Evolutionary conservation across 2,113 vertebrate genomes (phyloP).

Genomic region (Columba janthina): DNA sequence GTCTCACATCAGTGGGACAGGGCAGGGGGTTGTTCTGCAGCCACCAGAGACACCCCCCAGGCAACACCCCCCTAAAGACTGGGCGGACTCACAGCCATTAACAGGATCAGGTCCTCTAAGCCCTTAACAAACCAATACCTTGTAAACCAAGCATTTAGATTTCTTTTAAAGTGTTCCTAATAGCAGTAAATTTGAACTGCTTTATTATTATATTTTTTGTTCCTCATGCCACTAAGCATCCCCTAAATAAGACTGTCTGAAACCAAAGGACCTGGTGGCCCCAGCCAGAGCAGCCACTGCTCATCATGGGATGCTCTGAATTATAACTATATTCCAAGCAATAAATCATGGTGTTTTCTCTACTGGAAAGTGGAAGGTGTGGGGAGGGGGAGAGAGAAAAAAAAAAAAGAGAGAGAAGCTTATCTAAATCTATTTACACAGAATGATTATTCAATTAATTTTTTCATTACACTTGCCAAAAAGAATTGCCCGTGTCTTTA

Average conservation of each 20-base stretch:
- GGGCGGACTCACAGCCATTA: neutral
- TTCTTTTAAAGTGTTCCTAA: slow-evolving; percentile 26
- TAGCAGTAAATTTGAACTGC: slow-evolving; percentile 12
- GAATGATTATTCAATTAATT: slow-evolving; percentile 78
- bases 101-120: neutral
- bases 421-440: slow-evolving; percentile 78
- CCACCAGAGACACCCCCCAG: neutral
- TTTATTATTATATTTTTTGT: neutral
- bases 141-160: neutral
- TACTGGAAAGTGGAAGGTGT: neutral
- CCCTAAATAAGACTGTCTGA: neutral
- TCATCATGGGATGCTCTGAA: slow-evolving; percentile 27
- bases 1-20: neutral
- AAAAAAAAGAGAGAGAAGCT: neutral
- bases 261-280: neutral
- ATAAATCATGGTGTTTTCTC: slow-evolving; percentile 68
- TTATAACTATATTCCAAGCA: slow-evolving; percentile 58
- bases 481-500: slow-evolving; percentile 64
- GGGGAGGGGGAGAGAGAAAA: neutral
- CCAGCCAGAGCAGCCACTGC: neutral
- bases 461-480: slow-evolving; percentile 77
- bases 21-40: neutral
- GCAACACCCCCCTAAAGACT: neutral
- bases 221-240: neutral
- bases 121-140: neutral